Conservation (phyloP, 2,888 invertebrate genomes). For the Chironomus riparius region DNA sequence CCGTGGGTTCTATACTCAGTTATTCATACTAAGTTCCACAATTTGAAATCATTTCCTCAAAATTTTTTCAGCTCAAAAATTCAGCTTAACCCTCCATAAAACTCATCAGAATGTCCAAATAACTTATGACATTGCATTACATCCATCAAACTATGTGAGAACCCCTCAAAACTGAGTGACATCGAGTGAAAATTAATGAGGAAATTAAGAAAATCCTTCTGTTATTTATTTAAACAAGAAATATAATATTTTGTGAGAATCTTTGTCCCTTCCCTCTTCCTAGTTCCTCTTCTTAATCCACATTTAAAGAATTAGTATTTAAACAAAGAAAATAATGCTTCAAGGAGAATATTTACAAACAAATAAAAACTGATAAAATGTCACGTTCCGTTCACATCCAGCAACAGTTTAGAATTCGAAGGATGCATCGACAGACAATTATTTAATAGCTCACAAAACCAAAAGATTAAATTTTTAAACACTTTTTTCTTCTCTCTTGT, state of each 20-base stretch:
- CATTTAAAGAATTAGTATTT: background rate
- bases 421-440: background rate
- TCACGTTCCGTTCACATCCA: constrained; percentile 3
- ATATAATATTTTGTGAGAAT: background rate
- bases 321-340: background rate
- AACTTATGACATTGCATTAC: no score
- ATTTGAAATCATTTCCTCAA: no score
- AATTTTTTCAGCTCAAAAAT: no score
- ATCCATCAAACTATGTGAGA: no score
- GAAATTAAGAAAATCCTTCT: background rate
- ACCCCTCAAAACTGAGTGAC: no score
- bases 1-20: no score
- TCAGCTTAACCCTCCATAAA: no score
- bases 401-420: background rate
- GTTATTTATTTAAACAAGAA: background rate
- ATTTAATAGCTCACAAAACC: background rate
- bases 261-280: background rate
- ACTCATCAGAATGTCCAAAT: no score
- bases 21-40: no score
- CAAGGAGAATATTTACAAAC: background rate
- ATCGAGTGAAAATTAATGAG: no score
- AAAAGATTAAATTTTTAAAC: background rate
- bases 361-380: constrained; percentile 12
- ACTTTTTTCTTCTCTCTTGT: background rate
- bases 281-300: background rate